Percentiles rank a stretch among this genome's conserved stretches.
Evolutionary conservation across 2,888 invertebrate species (phyloP).

Genomic region (Lasioglossum villosulum): DNA sequence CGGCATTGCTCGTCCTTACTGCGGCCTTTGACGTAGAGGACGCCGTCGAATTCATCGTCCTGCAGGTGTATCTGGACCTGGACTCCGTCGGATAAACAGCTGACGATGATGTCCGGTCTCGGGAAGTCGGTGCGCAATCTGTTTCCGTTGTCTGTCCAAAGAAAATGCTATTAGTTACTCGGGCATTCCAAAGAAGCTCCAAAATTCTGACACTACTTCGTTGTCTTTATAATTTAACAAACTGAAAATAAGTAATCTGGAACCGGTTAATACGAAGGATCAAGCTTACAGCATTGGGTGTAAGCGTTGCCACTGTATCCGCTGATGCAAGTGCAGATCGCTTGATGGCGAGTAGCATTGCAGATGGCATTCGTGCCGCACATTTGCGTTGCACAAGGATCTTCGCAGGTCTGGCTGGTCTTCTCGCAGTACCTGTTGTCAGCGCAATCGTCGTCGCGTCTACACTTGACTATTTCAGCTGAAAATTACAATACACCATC

Average conservation of each 20-base stretch:
- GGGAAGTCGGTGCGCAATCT: conserved; percentile 91
- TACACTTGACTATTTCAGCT: conserved; percentile 86
- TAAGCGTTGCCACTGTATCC: conserved; percentile 92
- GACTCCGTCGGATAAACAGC: conserved; percentile 96
- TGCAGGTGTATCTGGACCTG: conserved; percentile 92
- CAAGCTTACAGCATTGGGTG: conserved; percentile 88
- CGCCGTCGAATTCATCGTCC: conserved; percentile 90
- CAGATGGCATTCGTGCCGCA: conserved; percentile 93
- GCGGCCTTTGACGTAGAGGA: conserved; percentile 96
- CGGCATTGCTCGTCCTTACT: conserved; percentile 97
- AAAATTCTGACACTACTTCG: neutral
- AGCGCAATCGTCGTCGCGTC: conserved; percentile 90
- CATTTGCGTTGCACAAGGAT: conserved; percentile 91
- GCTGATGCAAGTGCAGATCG: conserved; percentile 91
- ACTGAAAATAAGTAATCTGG: neutral
- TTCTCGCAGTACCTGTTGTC: conserved; percentile 91
- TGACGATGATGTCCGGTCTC: conserved; percentile 93
- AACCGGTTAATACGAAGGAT: neutral
- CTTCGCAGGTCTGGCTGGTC: conserved; percentile 90
- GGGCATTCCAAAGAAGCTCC: neutral
- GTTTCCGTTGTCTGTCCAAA: conserved; percentile 55
- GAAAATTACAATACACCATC: conserved; percentile 21
- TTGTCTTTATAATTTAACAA: neutral
- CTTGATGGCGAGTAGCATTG: conserved; percentile 91
- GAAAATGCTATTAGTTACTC: neutral